Evolutionary conservation across 2,113 vertebrate genomes (phyloP), one percentile per base, ranked within the genome.

Genomic region (Pachypanchax playfairii): DNA sequence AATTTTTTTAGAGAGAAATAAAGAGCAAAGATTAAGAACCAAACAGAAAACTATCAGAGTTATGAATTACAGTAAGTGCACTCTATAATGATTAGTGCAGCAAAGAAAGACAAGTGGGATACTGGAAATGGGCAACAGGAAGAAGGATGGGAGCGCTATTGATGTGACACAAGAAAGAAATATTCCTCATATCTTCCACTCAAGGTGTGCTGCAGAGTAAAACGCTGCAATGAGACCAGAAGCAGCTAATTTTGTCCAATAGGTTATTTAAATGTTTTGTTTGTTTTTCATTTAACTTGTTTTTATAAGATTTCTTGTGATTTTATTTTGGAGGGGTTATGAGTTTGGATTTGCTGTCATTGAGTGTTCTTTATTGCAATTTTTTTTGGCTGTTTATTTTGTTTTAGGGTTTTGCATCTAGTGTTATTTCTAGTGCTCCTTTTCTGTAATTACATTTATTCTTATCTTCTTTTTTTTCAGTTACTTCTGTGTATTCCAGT

Each of bases 51-150:
- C 38, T 10, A 24, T 1, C 10, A 10, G 49, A 47, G 61, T 60
- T 65, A 80, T 73, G 76, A 79, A 73, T 26, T 24, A 59, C 26
- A 22, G 47, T 35, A 51, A 76, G 70, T 54, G 79, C 57, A 57
- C 3, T 15, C 21, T 6, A 60, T 68, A 83, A 73, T 75, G 74
- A 77, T 39, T 7, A 2, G 20, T 65, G 70, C 63, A 31, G 63
- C 64, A 33, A 51, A 38, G 28, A 55, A 36, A 46, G 60, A 67
- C 8, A 58, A 44, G 38, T 12, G 43, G 51, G 64, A 67, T n/a
- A 42, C 29, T 60, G 52, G 53, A 64, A 73, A 63, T 18, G 48
- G 28, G 60, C 39, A 14, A 26, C 18, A 61, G 51, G 29, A 33
- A 56, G 46, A 18, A 9, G 1, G 31, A 21, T 39, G 71, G 73